phyloP scores from a whole-genome alignment of 2,113 vertebrate genomes.

The Oncorhynchus masou region DNA sequence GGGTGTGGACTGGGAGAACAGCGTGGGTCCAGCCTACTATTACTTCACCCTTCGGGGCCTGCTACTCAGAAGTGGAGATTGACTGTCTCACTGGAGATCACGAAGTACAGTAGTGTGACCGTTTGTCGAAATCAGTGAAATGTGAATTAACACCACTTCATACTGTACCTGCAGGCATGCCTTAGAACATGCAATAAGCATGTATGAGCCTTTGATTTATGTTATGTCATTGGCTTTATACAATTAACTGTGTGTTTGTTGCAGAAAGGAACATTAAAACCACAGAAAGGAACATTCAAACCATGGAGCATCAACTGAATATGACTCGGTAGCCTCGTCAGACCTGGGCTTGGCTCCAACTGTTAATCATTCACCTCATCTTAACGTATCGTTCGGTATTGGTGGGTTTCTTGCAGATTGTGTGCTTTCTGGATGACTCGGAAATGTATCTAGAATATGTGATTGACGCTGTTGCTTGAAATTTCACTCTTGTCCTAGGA shows the following conservation, averaged over 20 bases:
- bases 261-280: slow-evolving; percentile 54
- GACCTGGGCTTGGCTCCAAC: no score
- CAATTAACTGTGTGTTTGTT: slow-evolving; percentile 18
- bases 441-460: no score
- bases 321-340: no score
- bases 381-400: no score
- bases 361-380: no score
- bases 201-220: background rate
- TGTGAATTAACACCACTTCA: no score
- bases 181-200: background rate
- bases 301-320: slow-evolving; percentile 24
- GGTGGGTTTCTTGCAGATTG: no score
- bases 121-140: background rate
- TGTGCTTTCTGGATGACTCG: no score
- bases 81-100: slow-evolving; percentile 81
- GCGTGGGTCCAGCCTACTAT: slow-evolving; percentile 68
- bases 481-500: no score
- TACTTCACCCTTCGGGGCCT: slow-evolving; percentile 80
- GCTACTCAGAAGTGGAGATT: slow-evolving; percentile 82
- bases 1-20: slow-evolving; percentile 76
- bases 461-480: no score
- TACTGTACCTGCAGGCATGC: no score
- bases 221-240: background rate
- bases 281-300: background rate
- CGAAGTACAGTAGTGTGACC: slow-evolving; percentile 75